Evolutionary conservation across 2,888 invertebrate genomes (phyloP), one percentile per base, ranked within the genome.

Genomic region (Sclerodermus sp.): DNA sequence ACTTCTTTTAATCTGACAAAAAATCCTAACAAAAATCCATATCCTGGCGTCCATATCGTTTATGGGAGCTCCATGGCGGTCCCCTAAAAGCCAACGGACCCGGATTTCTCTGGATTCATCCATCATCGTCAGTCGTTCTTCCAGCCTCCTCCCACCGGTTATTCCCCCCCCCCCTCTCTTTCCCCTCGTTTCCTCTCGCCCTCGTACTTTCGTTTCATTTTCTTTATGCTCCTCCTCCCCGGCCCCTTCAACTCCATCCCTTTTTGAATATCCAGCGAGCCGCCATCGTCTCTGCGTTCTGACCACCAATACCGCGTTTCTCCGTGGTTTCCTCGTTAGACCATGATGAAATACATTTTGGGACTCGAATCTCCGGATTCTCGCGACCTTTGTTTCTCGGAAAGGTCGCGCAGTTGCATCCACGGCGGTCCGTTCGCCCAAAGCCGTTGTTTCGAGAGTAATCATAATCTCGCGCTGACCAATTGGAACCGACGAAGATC

Each of bases 101-200:
- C 66, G 64, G 62, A 70, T 75, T 76, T 74, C 74, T 71, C 68
- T 71, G 67, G 71, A 66, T 70, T 43, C 71, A 78, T 78, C 68
- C 76, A 74, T 78, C 77, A 78, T 78, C 76, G 75, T 77, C 77
- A 75, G 66, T 67, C 67, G 62, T 67, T 65, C 66, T 65, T 66
- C 63, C 67, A 62, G 64, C 69, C 68, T 68, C 64, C 66, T 60
- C 55, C 60, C 47, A 51, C 49, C 53, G 40, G 42, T 49, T 16
- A 40, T 43, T 49, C 48, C 42, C 38, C 57, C 40, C 44, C 44
- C 41, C 51, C 57, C 39, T 51, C 57, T 55, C 49, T 53, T 44
- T 48, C 48, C 45, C 58, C 57, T 51, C 49, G 55, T 57, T 61
- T 47, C 50, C 55, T 49, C 55, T 56, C 58, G 44, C 58, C 51